Percentiles rank a stretch among this genome's conserved stretches.
These are phyloP conservation scores for Sussaba pulchella DNA, from an alignment of 2,888 invertebrate species.

Conservation along the genomic window DNA sequence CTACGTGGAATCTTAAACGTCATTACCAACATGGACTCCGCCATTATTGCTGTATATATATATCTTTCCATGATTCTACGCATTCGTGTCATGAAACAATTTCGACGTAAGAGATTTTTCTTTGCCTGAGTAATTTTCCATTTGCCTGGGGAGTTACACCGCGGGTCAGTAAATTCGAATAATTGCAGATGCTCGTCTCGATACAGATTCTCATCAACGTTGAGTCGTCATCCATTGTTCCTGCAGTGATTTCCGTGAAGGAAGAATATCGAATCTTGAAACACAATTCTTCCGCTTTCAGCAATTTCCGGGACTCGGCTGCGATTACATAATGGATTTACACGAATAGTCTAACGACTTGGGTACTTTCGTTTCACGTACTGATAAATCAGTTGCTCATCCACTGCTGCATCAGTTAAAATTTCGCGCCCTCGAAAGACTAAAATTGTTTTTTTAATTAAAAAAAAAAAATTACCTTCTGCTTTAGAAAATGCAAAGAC, in stretches of 20 bases:
- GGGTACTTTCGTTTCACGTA: not conserved
- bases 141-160: conserved; percentile 14
- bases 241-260: conserved; percentile 29
- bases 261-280: conserved; percentile 42
- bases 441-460: too few species aligned
- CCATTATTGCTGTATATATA: not conserved
- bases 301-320: conserved; percentile 5
- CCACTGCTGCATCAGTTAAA: too few species aligned
- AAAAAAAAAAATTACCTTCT: too few species aligned
- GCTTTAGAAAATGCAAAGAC: too few species aligned
- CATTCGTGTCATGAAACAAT: conserved; percentile 12
- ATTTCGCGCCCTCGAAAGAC: too few species aligned
- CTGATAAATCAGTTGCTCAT: not conserved
- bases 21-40: not conserved
- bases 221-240: conserved; percentile 16
- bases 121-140: conserved; percentile 52
- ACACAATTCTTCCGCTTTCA: not conserved
- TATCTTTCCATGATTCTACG: conserved; percentile 16
- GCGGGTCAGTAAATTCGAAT: conserved; percentile 40
- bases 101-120: conserved; percentile 23
- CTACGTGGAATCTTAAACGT: not conserved
- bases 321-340: conserved; percentile 8
- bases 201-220: conserved; percentile 50
- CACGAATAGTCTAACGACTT: conserved; percentile 11
- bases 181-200: conserved; percentile 43